These are phyloP conservation scores for Drosophila arizonae DNA, from an alignment of 1,140 invertebrate species.

Conservation along the genomic window DNA sequence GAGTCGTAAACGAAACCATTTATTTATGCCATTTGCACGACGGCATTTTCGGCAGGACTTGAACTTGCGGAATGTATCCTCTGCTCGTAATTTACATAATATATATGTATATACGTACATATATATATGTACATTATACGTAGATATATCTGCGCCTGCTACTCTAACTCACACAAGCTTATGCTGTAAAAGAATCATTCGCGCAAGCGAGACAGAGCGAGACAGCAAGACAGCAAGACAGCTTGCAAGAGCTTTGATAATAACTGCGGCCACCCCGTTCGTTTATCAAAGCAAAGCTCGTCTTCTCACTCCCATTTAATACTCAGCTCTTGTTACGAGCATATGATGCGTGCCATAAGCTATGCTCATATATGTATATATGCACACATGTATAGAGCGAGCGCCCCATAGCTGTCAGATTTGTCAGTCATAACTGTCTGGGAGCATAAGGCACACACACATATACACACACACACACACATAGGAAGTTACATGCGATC, in stretches of 20 bases:
- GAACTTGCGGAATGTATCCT: slow-evolving; percentile 23
- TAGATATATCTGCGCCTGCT: slow-evolving; percentile 5
- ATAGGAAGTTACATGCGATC: slow-evolving; percentile 29
- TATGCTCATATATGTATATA: slow-evolving; percentile 13
- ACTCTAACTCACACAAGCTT: neutral
- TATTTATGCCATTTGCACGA: slow-evolving; percentile 71
- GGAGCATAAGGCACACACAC: slow-evolving; percentile 33
- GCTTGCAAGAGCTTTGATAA: slow-evolving; percentile 59
- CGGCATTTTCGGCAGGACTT: slow-evolving; percentile 50
- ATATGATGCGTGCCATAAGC: slow-evolving; percentile 49
- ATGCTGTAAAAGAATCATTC: slow-evolving; percentile 26
- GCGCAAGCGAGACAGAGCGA: slow-evolving; percentile 27
- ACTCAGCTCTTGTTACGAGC: slow-evolving; percentile 24
- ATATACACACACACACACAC: neutral
- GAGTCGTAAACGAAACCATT: slow-evolving; percentile 81
- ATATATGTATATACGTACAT: slow-evolving; percentile 44
- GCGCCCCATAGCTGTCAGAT: slow-evolving; percentile 39
- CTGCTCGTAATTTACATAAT: slow-evolving; percentile 71
- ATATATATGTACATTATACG: slow-evolving; percentile 38
- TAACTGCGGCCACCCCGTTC: slow-evolving; percentile 46
- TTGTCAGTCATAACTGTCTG: slow-evolving; percentile 48
- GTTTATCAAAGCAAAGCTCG: slow-evolving; percentile 26
- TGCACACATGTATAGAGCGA: neutral
- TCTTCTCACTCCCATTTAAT: neutral
- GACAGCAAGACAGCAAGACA: neutral